These are phyloP conservation scores for Holothuria glaberrima DNA, from an alignment of 35 echinoderm and acorn worm genomes.

Conservation along the genomic window DNA sequence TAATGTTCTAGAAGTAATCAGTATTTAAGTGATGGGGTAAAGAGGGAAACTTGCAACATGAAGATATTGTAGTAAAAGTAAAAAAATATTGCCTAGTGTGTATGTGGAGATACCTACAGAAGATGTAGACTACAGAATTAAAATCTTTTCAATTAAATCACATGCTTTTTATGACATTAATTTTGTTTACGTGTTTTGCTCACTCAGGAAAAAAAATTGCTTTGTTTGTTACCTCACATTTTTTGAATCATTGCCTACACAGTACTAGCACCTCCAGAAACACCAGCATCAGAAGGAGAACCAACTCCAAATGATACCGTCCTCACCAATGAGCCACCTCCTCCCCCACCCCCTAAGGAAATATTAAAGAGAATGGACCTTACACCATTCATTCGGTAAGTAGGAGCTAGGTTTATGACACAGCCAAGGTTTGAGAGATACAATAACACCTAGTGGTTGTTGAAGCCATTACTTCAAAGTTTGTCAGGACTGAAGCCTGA, in stretches of 20 bases:
- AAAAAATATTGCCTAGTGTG: no score
- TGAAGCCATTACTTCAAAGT: background rate
- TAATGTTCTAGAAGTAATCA: no score
- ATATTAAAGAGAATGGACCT: constrained; percentile 82
- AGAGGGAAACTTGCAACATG: no score
- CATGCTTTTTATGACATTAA: no score
- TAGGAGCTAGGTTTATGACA: background rate
- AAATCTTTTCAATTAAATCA: no score
- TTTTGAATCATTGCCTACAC: background rate
- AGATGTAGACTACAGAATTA: no score
- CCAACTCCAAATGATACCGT: constrained; percentile 67
- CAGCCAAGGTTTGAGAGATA: background rate
- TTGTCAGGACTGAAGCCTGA: background rate
- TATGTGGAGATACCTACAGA: no score
- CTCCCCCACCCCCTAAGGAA: constrained; percentile 89
- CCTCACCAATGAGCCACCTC: constrained; percentile 94
- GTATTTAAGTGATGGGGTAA: no score
- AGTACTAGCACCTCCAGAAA: constrained; percentile 54
- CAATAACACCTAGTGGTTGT: background rate
- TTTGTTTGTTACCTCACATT: constrained; percentile 45
- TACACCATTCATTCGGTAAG: constrained; percentile 80
- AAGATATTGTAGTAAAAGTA: no score
- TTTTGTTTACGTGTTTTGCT: no score
- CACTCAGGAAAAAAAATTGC: background rate
- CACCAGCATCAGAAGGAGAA: constrained; percentile 79